Percentiles rank a stretch among this genome's conserved stretches.
phyloP scores from a whole-genome alignment of 2,797 vertebrate genomes.

The Hyperoplus immaculatus region DNA sequence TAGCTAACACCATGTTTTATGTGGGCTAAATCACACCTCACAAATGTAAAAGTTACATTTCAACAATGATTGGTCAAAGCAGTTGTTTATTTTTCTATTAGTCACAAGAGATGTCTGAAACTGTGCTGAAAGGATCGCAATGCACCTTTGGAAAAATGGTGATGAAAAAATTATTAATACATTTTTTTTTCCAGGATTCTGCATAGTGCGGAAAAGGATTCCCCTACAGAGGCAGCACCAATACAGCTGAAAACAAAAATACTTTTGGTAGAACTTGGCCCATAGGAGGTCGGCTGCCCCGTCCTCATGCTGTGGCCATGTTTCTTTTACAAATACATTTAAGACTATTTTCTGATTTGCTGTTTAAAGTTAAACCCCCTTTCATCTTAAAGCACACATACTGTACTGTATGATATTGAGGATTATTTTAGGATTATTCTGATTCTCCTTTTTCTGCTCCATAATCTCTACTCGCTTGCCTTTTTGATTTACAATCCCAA shows the following conservation, averaged over 20 bases:
- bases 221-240: background rate
- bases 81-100: constrained; percentile 29
- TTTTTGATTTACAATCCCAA: constrained; percentile 26
- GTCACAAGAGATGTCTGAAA: constrained; percentile 3
- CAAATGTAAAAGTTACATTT: background rate
- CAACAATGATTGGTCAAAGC: background rate
- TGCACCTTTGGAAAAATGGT: constrained; percentile 15
- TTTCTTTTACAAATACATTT: background rate
- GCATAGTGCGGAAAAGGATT: constrained; percentile 5
- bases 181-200: constrained; percentile 27
- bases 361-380: background rate
- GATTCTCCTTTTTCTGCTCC: background rate
- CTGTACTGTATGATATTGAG: background rate
- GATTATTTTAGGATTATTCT: background rate
- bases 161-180: constrained; percentile 20
- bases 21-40: background rate
- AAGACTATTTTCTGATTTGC: constrained; percentile 3
- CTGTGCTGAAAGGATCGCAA: constrained; percentile 16
- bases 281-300: background rate
- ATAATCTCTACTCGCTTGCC: background rate
- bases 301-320: constrained; percentile 1
- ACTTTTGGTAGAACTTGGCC: background rate
- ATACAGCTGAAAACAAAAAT: too few relatives aligned
- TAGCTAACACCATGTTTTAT: background rate
- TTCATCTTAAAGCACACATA: constrained; percentile 15